Evolutionary conservation across 2,113 vertebrate species (phyloP).

Genomic region (Mustela lutreola): DNA sequence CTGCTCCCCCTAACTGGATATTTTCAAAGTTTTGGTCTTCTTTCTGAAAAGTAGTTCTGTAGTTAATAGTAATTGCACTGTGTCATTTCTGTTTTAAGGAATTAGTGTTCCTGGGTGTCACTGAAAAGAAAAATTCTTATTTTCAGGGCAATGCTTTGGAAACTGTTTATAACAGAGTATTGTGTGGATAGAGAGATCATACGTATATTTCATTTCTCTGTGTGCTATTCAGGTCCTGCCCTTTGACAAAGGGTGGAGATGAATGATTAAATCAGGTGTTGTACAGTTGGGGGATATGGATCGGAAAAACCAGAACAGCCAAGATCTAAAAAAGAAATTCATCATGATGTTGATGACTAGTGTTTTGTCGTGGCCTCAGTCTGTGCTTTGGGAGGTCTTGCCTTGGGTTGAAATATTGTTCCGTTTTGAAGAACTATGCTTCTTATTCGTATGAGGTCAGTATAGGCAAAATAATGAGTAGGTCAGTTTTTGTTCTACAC

Average conservation of each 20-base stretch:
- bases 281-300: conserved; percentile 55
- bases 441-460: neutral
- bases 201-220: conserved; percentile 47
- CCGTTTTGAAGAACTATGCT: neutral
- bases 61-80: conserved; percentile 41
- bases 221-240: fast-evolving
- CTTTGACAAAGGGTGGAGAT: conserved; percentile 70
- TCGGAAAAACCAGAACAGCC: conserved; percentile 57
- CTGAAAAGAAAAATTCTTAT: neutral
- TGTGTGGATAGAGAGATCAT: neutral
- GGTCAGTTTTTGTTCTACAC: neutral
- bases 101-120: neutral
- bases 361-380: conserved; percentile 62
- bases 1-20: neutral
- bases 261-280: conserved; percentile 75
- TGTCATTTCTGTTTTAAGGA: conserved; percentile 33
- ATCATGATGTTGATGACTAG: conserved; percentile 25
- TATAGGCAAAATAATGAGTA: conserved; percentile 22
- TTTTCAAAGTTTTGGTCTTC: conserved; percentile 9
- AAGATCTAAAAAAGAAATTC: conserved; percentile 65
- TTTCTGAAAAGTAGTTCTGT: conserved; percentile 56
- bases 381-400: neutral
- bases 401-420: neutral
- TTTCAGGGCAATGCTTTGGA: conserved; percentile 58
- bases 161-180: conserved; percentile 36